These are phyloP conservation scores for Zhengitettix transpicula DNA, from an alignment of 2,888 invertebrate species.

Conservation along the genomic window DNA sequence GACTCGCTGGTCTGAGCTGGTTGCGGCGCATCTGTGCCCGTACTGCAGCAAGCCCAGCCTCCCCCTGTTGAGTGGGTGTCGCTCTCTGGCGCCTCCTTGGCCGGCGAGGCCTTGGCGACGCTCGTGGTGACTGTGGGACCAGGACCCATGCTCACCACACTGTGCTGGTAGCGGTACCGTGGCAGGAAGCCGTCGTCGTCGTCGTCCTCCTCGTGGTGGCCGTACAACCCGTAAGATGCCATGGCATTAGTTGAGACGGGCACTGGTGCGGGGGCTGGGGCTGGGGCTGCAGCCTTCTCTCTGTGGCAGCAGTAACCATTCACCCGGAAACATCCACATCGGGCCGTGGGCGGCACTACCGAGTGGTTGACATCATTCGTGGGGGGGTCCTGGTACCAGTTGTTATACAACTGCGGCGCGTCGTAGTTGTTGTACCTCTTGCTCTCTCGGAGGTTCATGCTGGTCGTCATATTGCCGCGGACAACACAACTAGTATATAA, in stretches of 20 bases:
- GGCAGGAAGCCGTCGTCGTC: slow-evolving; percentile 10
- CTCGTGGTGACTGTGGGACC: slow-evolving; percentile 10
- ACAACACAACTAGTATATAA: too few species aligned
- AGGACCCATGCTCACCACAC: slow-evolving; percentile 16
- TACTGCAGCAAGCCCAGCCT: background rate
- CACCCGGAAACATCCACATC: background rate
- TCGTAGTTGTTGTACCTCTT: too few species aligned
- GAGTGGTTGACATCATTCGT: too few species aligned
- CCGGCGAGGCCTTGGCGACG: slow-evolving; percentile 2
- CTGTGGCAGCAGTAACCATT: background rate
- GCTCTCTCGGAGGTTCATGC: too few species aligned
- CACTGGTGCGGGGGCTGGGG: background rate
- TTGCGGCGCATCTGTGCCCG: background rate
- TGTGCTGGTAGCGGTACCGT: slow-evolving; percentile 7
- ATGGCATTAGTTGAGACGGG: slow-evolving; percentile 21
- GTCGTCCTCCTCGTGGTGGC: slow-evolving; percentile 16
- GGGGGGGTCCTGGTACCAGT: too few species aligned
- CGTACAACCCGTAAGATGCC: slow-evolving; percentile 35
- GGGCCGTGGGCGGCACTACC: too few species aligned
- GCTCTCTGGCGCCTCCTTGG: slow-evolving; percentile 1
- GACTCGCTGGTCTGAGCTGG: slow-evolving; percentile 8
- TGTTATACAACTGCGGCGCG: too few species aligned
- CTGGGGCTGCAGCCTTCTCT: background rate
- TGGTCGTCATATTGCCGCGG: too few species aligned
- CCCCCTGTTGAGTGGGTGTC: background rate